Evolutionary conservation across 2,888 invertebrate genomes (phyloP).

Genomic region (Parochlus steinenii): DNA sequence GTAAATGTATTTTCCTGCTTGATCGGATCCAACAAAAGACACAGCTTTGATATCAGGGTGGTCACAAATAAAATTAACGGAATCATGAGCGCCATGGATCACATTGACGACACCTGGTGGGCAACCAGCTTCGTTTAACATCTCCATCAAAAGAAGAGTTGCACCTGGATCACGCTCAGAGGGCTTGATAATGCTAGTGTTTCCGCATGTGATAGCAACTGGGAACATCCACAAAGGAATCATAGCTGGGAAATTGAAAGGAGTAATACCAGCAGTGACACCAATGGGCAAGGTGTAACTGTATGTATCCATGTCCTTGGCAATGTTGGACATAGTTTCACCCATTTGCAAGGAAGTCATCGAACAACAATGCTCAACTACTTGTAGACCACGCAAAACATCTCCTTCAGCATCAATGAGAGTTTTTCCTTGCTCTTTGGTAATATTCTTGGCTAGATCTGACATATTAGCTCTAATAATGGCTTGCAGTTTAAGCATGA

Average conservation of each 20-base stretch:
- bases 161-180: constrained; percentile 97
- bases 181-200: constrained; percentile 88
- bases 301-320: constrained; percentile 94
- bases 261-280: constrained; percentile 79
- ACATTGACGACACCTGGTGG: constrained; percentile 92
- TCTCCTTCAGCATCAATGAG: constrained; percentile 95
- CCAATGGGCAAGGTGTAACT: constrained; percentile 86
- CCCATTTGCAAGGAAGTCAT: constrained; percentile 86
- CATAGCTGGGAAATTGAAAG: constrained; percentile 99
- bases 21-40: constrained; percentile 96
- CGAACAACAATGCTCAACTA: constrained; percentile 92
- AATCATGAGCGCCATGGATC: constrained; percentile 87
- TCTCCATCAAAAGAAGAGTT: constrained; percentile 84
- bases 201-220: constrained; percentile 74
- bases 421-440: constrained; percentile 94
- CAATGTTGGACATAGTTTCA: constrained; percentile 62
- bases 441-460: constrained; percentile 80
- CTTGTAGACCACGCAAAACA: constrained; percentile 92
- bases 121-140: constrained; percentile 84
- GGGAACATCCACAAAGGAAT: constrained; percentile 96
- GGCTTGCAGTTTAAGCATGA: constrained; percentile 77
- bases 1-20: constrained; percentile 92
- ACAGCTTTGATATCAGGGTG: constrained; percentile 90
- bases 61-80: constrained; percentile 96
- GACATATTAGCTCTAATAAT: constrained; percentile 76